A percentile compares a stretch with the other conserved stretches of the same genome.
phyloP scores from a whole-genome alignment of 2,797 vertebrate genomes.

The Onychomys leucogaster region DNA sequence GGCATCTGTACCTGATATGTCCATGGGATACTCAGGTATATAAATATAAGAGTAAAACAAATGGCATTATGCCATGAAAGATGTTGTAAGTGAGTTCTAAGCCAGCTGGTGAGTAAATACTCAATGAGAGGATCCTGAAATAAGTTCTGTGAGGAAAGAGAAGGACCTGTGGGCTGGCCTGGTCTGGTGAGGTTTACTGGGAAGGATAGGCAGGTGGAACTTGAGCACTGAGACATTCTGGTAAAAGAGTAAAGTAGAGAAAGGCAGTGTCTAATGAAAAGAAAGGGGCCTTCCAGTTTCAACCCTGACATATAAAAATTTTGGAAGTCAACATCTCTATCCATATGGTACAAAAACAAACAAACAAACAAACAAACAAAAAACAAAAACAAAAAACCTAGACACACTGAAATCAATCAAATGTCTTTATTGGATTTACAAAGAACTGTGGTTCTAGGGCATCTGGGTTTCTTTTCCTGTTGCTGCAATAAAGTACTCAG shows the following conservation, averaged over 20 bases:
- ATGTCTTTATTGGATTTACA: not conserved
- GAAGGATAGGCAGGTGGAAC: not conserved
- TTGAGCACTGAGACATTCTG: not conserved
- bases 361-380: too few relatives aligned
- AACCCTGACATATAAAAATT: not conserved
- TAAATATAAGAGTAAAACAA: constrained; percentile 10
- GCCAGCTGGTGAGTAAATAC: not conserved
- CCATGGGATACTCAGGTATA: not conserved
- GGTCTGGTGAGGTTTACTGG: not conserved
- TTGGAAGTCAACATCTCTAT: not conserved
- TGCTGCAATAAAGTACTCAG: not conserved
- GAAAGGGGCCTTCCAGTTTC: not conserved
- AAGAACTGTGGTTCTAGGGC: not conserved
- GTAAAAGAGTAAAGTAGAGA: not conserved
- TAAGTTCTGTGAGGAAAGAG: not conserved
- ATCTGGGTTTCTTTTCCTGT: not conserved
- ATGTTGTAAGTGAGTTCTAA: not conserved
- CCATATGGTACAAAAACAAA: not conserved
- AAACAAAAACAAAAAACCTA: not conserved
- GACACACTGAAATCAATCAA: not conserved
- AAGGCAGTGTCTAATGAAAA: not conserved
- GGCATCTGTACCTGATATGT: not conserved
- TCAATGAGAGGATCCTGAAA: not conserved
- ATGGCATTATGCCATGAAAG: not conserved
- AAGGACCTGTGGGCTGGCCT: not conserved